Percentiles rank a stretch among this genome's conserved stretches.
Conservation (phyloP, 2,113 vertebrate species). For the Scolopax mira region DNA sequence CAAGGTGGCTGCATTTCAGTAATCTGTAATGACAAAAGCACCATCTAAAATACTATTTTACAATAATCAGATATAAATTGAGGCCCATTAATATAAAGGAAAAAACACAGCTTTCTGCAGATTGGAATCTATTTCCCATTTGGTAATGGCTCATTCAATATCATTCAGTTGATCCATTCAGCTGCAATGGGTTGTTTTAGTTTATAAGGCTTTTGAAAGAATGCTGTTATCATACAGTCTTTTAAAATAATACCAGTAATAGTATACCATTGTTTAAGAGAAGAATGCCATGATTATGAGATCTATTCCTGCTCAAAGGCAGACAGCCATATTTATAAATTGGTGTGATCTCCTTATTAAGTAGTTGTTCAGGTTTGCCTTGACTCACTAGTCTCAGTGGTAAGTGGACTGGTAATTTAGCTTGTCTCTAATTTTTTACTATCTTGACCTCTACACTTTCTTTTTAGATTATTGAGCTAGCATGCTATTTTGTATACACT, state of each 20-base stretch:
- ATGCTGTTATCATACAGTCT: neutral
- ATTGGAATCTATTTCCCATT: neutral
- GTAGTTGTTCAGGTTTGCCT: neutral
- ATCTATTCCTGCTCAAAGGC: neutral
- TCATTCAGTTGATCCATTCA: neutral
- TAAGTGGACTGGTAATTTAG: neutral
- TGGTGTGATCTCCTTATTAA: neutral
- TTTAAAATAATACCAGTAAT: neutral
- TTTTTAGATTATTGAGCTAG: neutral
- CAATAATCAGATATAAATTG: neutral
- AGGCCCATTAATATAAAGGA: neutral
- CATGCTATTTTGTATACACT: neutral
- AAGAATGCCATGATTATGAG: neutral
- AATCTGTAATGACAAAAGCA: neutral
- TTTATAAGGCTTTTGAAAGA: neutral
- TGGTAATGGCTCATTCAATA: neutral
- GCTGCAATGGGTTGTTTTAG: neutral
- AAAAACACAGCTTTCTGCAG: neutral
- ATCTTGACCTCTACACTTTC: neutral
- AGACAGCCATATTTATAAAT: neutral
- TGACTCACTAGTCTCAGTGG: neutral
- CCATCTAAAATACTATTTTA: neutral
- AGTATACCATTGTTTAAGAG: neutral
- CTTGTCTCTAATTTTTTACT: slow-evolving; percentile 9
- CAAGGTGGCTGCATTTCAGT: neutral